Percentiles rank a stretch among this genome's conserved stretches.
Evolutionary conservation across 2,113 vertebrate species (phyloP).

Genomic region (Dissostichus mawsoni): DNA sequence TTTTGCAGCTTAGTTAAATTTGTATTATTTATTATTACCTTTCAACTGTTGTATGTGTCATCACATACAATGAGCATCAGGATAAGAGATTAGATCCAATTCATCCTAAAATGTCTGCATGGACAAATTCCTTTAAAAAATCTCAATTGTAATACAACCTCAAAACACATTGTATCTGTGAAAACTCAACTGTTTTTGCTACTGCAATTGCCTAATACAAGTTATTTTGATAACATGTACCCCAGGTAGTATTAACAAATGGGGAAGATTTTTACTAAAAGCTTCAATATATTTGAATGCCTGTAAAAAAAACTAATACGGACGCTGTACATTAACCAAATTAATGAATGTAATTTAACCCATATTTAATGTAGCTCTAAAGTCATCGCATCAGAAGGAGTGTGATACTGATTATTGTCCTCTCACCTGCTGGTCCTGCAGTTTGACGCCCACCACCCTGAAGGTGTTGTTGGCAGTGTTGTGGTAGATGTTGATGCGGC

Average conservation of each 20-base stretch:
- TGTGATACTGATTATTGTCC: not conserved
- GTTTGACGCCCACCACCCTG: constrained; percentile 98
- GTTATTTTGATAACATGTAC: not conserved
- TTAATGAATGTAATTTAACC: not conserved
- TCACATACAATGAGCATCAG: no score
- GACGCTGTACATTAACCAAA: not conserved
- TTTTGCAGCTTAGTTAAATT: no score
- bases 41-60: no score
- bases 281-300: not conserved
- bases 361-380: not conserved
- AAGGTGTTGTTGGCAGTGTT: constrained; percentile 98
- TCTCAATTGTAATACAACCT: not conserved
- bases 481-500: constrained; percentile 99
- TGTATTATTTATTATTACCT: no score
- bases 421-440: constrained; percentile 98
- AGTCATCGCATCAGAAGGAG: not conserved
- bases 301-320: not conserved
- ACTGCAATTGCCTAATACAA: not conserved
- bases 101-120: not conserved
- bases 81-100: not conserved
- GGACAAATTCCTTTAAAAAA: constrained; percentile 13
- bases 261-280: not conserved
- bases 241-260: not conserved
- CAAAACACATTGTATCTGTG: not conserved
- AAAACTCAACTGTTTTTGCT: not conserved